These are phyloP conservation scores for Xyrichtys novacula DNA, from an alignment of 2,797 vertebrate species.

Conservation along the genomic window DNA sequence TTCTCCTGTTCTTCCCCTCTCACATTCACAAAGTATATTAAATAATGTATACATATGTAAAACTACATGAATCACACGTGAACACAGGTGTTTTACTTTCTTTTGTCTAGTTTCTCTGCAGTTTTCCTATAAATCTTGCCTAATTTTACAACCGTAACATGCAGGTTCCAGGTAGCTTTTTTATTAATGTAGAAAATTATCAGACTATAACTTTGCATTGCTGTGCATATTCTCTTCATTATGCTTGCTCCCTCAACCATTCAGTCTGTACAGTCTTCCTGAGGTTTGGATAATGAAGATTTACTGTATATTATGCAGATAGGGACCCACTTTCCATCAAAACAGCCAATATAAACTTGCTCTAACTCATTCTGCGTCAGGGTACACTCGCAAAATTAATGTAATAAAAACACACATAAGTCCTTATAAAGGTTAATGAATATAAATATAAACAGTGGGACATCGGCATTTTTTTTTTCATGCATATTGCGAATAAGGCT, in stretches of 20 bases:
- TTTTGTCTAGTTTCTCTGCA: conserved; percentile 34
- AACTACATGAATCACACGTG: conserved; percentile 47
- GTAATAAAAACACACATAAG: conserved; percentile 72
- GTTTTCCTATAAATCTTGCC: conserved; percentile 32
- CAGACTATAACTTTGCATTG: conserved; percentile 66
- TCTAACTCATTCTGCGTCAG: conserved; percentile 62
- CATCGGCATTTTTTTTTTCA: conserved; percentile 58
- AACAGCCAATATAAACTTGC: conserved; percentile 68
- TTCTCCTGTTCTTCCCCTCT: neutral
- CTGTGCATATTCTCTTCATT: conserved; percentile 70
- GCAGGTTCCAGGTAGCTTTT: conserved; percentile 60
- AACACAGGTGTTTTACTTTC: conserved; percentile 14
- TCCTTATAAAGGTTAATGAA: conserved; percentile 78
- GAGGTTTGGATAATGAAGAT: conserved; percentile 75
- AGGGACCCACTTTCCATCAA: conserved; percentile 61
- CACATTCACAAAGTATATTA: conserved; percentile 22
- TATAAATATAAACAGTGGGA: conserved; percentile 77
- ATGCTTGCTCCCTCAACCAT: conserved; percentile 55
- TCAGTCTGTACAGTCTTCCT: conserved; percentile 49
- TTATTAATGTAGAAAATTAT: conserved; percentile 67
- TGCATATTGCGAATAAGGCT: conserved; percentile 46
- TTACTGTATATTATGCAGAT: conserved; percentile 74
- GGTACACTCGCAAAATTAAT: conserved; percentile 67
- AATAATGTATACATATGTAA: conserved; percentile 28
- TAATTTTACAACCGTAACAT: conserved; percentile 39